A percentile compares a stretch with the other conserved stretches of the same genome.
Conservation (phyloP, 2,888 invertebrate species). For the Nineta flava region DNA sequence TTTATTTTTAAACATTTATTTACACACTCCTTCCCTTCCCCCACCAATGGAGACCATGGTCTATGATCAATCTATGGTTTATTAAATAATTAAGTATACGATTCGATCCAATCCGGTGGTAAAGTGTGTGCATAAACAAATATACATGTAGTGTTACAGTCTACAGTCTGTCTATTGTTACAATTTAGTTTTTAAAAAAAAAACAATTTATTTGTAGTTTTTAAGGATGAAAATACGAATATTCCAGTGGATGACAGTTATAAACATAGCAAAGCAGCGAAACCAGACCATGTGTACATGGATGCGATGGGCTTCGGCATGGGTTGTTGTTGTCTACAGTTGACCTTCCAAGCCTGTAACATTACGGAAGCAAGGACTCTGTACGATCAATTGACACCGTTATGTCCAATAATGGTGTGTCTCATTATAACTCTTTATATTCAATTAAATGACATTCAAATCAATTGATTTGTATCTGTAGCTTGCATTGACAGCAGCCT, state of each 20-base stretch:
- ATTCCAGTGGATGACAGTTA: conserved; percentile 67
- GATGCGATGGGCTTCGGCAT: conserved; percentile 99
- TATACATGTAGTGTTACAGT: too few species aligned
- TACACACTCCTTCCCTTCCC: too few species aligned
- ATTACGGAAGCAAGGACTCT: conserved; percentile 88
- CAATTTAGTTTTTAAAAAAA: not conserved
- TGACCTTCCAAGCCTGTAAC: conserved; percentile 94
- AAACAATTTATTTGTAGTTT: conserved; percentile 43
- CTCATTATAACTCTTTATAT: too few species aligned
- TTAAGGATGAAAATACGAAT: conserved; percentile 72
- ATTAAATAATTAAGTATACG: conserved; percentile 2
- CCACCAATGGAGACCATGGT: not conserved
- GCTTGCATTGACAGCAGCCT: conserved; percentile 93
- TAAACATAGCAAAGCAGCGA: conserved; percentile 46
- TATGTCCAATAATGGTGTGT: conserved; percentile 94
- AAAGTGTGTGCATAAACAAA: too few species aligned
- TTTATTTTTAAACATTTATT: too few species aligned
- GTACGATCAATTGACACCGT: conserved; percentile 92
- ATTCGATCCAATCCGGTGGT: too few species aligned
- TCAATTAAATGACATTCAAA: too few species aligned
- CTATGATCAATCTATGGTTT: not conserved
- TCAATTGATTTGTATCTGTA: conserved; percentile 24
- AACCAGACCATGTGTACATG: conserved; percentile 89
- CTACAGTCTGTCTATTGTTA: too few species aligned
- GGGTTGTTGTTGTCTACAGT: conserved; percentile 95